Conservation (phyloP, 2,797 vertebrate genomes). For the Nyctibius grandis region DNA sequence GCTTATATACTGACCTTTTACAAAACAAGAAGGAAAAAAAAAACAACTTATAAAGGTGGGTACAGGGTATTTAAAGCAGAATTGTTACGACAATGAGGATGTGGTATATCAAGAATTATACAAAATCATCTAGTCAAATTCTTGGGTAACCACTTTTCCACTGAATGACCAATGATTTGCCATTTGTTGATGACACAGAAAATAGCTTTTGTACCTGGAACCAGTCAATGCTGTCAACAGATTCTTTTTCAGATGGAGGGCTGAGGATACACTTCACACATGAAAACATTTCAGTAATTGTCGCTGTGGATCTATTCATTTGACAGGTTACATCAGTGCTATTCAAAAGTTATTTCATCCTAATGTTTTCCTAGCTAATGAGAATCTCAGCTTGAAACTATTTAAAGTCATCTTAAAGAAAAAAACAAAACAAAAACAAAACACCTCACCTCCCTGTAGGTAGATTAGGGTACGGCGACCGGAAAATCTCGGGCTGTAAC, state of each 20-base stretch:
- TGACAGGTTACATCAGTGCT: neutral
- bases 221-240: neutral
- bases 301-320: neutral
- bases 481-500: too few species aligned
- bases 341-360: neutral
- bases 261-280: neutral
- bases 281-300: neutral
- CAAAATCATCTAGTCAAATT: neutral
- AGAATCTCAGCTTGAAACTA: neutral
- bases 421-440: neutral
- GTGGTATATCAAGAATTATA: neutral
- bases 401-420: neutral
- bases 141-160: neutral
- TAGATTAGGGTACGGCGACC: too few species aligned
- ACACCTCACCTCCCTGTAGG: neutral
- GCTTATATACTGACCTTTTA: neutral
- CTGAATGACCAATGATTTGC: neutral
- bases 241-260: neutral
- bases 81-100: neutral
- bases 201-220: neutral
- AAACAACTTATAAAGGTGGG: neutral
- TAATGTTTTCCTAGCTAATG: neutral
- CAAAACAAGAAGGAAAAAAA: neutral
- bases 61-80: neutral
- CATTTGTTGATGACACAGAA: neutral